Conservation (phyloP, 2,888 invertebrate genomes). For the Meiosimyza decipiens region DNA sequence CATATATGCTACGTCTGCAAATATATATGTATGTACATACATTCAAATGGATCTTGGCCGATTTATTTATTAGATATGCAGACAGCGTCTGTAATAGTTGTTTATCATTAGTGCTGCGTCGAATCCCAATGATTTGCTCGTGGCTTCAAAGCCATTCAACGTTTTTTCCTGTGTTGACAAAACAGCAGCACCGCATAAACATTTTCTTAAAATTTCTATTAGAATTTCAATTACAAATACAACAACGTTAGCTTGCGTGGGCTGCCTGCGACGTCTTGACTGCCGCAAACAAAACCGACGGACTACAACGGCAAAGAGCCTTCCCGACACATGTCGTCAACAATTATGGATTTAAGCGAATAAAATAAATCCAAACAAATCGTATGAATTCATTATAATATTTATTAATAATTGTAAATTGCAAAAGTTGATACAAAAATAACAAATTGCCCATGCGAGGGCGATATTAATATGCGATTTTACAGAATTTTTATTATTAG, state of each 20-base stretch:
- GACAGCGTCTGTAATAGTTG: slow-evolving; percentile 56
- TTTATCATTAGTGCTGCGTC: slow-evolving; percentile 33
- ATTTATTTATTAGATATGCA: slow-evolving; percentile 51
- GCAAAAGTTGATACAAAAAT: slow-evolving; percentile 7
- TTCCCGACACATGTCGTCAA: slow-evolving; percentile 1
- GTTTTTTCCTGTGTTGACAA: neutral
- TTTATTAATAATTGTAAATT: neutral
- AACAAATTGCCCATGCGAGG: slow-evolving; percentile 51
- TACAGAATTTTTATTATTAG: slow-evolving; percentile 61
- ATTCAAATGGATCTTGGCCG: neutral
- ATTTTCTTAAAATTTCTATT: neutral
- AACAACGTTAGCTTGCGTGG: slow-evolving; percentile 2
- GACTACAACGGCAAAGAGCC: neutral
- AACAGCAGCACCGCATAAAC: neutral
- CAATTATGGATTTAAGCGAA: slow-evolving; percentile 8
- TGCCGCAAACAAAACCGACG: neutral
- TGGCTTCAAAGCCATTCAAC: slow-evolving; percentile 10
- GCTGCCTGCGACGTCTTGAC: neutral
- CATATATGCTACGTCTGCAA: too few relatives aligned
- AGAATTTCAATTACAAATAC: slow-evolving; percentile 36
- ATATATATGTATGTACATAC: too few relatives aligned
- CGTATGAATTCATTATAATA: slow-evolving; percentile 6
- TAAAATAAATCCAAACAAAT: slow-evolving; percentile 24
- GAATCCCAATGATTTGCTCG: slow-evolving; percentile 36
- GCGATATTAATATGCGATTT: slow-evolving; percentile 64